A percentile compares a stretch with the other conserved stretches of the same genome.
Conservation (phyloP, 1,140 invertebrate species). For the Pseudomyrmex sp. region DNA sequence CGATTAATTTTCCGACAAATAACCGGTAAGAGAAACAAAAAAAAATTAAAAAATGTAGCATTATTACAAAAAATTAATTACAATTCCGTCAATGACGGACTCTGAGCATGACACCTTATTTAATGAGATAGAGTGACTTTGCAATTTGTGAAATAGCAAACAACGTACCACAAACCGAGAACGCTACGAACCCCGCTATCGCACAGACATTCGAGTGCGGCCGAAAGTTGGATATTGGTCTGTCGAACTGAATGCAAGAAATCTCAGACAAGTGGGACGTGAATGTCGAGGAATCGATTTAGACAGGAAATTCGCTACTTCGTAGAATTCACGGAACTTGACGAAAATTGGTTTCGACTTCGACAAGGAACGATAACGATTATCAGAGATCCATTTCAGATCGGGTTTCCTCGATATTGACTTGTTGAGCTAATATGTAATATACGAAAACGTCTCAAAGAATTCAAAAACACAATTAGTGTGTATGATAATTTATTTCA, state of each 20-base stretch:
- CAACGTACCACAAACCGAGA: conserved; percentile 6
- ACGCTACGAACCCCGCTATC: neutral
- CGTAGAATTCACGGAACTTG: neutral
- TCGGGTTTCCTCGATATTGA: neutral
- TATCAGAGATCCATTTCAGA: neutral
- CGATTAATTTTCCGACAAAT: no score
- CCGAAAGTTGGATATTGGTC: neutral
- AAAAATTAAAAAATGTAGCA: no score
- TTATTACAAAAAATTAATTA: neutral
- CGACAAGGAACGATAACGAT: neutral
- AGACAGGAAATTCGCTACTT: neutral
- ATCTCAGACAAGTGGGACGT: neutral
- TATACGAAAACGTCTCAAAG: neutral
- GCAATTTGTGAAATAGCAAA: neutral
- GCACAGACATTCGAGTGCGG: neutral
- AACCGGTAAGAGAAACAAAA: neutral
- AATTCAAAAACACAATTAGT: neutral
- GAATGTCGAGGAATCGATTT: neutral
- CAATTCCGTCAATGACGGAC: neutral
- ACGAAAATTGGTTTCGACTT: conserved; percentile 20
- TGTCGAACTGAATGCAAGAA: neutral
- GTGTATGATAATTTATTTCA: conserved; percentile 62
- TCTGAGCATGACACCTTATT: conserved; percentile 6
- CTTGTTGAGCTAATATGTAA: neutral
- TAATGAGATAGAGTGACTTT: neutral